Percentiles rank a stretch among this genome's conserved stretches.
Evolutionary conservation across 2,888 invertebrate species (phyloP).

Genomic region (Oligia latruncula): DNA sequence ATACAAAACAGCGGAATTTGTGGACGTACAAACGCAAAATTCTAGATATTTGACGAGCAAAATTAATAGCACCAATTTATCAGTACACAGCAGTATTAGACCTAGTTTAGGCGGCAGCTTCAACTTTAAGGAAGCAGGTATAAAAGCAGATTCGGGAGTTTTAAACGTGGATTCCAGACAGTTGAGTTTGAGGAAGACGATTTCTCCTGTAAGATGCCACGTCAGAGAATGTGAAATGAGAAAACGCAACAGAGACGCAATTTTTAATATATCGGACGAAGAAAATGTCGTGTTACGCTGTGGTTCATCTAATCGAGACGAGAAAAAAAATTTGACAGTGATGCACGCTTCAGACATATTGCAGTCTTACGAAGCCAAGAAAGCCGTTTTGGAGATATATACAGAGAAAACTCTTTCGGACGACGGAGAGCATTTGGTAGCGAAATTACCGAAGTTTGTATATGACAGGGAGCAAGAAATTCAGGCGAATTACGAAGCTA

Average conservation of each 20-base stretch:
- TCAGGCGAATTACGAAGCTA: slow-evolving; percentile 65
- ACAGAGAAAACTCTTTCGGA: slow-evolving; percentile 73
- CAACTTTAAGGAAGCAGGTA: slow-evolving; percentile 1
- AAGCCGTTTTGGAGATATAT: slow-evolving; percentile 84
- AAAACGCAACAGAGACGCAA: slow-evolving; percentile 63
- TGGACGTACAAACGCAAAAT: slow-evolving; percentile 76
- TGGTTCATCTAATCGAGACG: slow-evolving; percentile 22
- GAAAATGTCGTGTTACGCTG: slow-evolving; percentile 69
- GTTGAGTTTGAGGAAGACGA: slow-evolving; percentile 5
- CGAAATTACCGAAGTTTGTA: slow-evolving; percentile 82
- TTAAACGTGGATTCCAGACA: slow-evolving; percentile 32
- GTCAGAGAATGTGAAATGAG: slow-evolving; percentile 60
- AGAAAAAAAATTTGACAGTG: slow-evolving; percentile 14
- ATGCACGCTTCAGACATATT: slow-evolving; percentile 73
- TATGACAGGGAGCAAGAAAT: slow-evolving; percentile 73
- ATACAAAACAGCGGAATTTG: slow-evolving; percentile 62
- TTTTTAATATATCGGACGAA: slow-evolving; percentile 69
- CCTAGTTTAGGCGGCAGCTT: slow-evolving; percentile 22
- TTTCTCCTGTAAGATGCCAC: slow-evolving; percentile 35
- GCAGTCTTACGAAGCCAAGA: slow-evolving; percentile 83
- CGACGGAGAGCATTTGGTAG: slow-evolving; percentile 74
- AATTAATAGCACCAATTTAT: slow-evolving; percentile 64
- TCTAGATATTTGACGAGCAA: slow-evolving; percentile 64
- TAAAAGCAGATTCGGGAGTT: slow-evolving; percentile 28
- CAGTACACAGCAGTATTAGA: slow-evolving; percentile 57